Conservation (phyloP, 2,113 vertebrate genomes). For the Haplochromis vanheusdeni region DNA sequence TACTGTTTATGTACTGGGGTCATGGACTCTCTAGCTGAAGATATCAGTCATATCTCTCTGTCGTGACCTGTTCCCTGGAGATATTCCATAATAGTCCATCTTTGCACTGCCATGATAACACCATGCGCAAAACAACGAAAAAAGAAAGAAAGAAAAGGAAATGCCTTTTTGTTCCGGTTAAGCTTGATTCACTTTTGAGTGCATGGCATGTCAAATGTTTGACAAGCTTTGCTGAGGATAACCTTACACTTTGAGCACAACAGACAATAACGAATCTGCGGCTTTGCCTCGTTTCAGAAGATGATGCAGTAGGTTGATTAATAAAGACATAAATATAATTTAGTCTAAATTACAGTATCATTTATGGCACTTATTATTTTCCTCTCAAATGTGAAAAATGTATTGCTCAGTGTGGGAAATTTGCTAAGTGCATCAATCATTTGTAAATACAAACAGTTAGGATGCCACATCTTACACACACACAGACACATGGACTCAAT, state of each 20-base stretch:
- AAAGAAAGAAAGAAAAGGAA: background rate
- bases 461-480: background rate
- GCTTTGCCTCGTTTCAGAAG: background rate
- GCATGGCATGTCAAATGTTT: background rate
- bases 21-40: conserved; percentile 81
- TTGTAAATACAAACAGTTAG: background rate
- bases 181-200: background rate
- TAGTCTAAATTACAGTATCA: background rate
- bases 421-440: background rate
- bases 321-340: background rate
- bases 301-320: background rate
- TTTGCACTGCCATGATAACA: conserved; percentile 9
- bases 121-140: background rate
- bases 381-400: background rate
- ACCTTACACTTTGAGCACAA: background rate
- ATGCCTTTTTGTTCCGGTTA: background rate
- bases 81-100: conserved; percentile 32
- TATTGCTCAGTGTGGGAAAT: background rate
- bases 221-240: background rate
- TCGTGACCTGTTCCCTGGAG: conserved; percentile 42
- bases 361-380: background rate
- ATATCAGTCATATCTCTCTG: conserved; percentile 58
- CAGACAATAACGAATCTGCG: background rate
- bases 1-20: conserved; percentile 82
- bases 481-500: conserved; percentile 15